Percentiles rank a stretch among this genome's conserved stretches.
These are phyloP conservation scores for Chrysomela aeneicollis DNA, from an alignment of 2,888 invertebrate genomes.

Conservation along the genomic window DNA sequence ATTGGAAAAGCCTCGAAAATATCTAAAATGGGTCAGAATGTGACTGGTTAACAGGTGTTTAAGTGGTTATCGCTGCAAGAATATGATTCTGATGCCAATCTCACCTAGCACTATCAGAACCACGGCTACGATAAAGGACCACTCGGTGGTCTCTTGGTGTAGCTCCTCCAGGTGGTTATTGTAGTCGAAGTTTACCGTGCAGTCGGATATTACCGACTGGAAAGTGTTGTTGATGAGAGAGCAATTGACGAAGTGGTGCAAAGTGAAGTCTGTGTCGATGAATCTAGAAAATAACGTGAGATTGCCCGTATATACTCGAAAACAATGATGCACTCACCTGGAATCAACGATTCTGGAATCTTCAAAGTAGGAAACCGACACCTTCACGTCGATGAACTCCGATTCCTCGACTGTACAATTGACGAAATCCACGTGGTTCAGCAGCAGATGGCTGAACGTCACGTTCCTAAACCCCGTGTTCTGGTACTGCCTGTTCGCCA, in stretches of 20 bases:
- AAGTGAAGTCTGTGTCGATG: slow-evolving; percentile 72
- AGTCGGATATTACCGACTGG: slow-evolving; percentile 58
- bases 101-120: slow-evolving; percentile 59
- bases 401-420: slow-evolving; percentile 76
- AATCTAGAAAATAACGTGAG: slow-evolving; percentile 64
- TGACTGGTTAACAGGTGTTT: too few species aligned
- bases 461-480: slow-evolving; percentile 70
- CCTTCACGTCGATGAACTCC: slow-evolving; percentile 75
- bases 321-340: slow-evolving; percentile 65
- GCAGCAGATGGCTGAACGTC: slow-evolving; percentile 72
- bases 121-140: slow-evolving; percentile 62
- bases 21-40: too few species aligned
- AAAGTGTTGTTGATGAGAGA: slow-evolving; percentile 66
- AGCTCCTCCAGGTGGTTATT: slow-evolving; percentile 67
- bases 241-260: slow-evolving; percentile 69
- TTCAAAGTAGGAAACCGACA: slow-evolving; percentile 72
- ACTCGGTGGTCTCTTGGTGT: slow-evolving; percentile 56
- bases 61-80: too few species aligned
- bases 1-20: too few species aligned
- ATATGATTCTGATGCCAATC: slow-evolving; percentile 34
- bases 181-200: slow-evolving; percentile 64
- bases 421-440: slow-evolving; percentile 76
- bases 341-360: slow-evolving; percentile 70
- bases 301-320: too few species aligned
- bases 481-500: slow-evolving; percentile 71